Evolutionary conservation across 1,140 invertebrate genomes (phyloP), one percentile per base, ranked within the genome.

Genomic region (Camponotus pennsylvanicus): DNA sequence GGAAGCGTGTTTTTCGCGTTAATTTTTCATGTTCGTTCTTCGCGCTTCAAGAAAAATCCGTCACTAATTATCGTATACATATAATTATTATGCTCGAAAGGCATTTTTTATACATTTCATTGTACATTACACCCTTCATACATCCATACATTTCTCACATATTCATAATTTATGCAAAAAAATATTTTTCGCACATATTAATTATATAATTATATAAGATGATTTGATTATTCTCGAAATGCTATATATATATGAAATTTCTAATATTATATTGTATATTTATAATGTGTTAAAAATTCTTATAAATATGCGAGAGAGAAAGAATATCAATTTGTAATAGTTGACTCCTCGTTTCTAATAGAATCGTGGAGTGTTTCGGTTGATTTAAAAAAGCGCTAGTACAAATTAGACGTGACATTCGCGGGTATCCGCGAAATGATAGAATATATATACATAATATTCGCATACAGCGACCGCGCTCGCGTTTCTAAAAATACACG

Each of bases 401-500:
- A 55, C 18, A 45, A 82, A 82, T 73, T 73, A 61, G 42, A 75
- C 15, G 27, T 11, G 69, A 63, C 40, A 42, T 32, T 73, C 15
- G 27, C 79, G 55, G 4, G 21, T 61, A 40, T 45, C 1, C 40
- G 52, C 18, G 55, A 83, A 75, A 83, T 13, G 79, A 61, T 37
- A 63, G 55, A 49, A 49, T 13, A 21, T 18, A 67, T 15, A 49
- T 21, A 42, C n/a, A 11, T 27, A 34, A 49, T 75, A 15, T 42
- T 21, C 64, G n/a, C 64, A 52, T 52, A 52, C 15, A n/a, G 73
- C 13, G 45, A 66, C 37, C 69, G 71, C 52, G 37, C 21, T 80
- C 71, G 77, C 59, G 21, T 75, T 77, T 79, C 88, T 90, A 90
- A 89, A 90, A 90, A 90, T 90, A 90, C 61, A 83, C 52, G 57